Conservation (phyloP, 2,113 vertebrate species). For the Chamaetylas fuelleborni region DNA sequence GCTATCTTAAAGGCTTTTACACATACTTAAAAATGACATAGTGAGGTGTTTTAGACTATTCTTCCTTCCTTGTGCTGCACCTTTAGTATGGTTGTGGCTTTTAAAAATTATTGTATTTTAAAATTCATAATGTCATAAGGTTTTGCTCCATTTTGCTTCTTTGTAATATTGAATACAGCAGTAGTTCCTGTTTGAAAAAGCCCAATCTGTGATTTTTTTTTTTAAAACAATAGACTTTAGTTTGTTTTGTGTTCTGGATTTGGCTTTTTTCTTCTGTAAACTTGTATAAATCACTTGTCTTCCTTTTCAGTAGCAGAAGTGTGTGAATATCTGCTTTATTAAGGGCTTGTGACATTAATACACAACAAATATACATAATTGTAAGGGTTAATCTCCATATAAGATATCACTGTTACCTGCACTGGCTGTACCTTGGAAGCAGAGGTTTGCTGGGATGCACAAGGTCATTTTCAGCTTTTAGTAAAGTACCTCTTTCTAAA, state of each 20-base stretch:
- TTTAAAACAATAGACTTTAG: not conserved
- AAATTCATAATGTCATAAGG: not conserved
- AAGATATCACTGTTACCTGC: not conserved
- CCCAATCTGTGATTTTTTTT: not conserved
- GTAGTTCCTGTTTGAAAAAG: not conserved
- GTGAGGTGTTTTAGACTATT: not conserved
- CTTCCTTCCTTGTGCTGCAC: not conserved
- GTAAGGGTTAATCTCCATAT: not conserved
- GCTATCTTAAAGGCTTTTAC: not conserved
- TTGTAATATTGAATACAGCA: not conserved
- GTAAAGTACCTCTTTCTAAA: not conserved
- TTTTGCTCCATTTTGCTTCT: not conserved
- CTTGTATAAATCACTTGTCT: not conserved
- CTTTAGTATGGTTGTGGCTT: not conserved
- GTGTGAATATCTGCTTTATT: not conserved
- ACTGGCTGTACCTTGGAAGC: not conserved
- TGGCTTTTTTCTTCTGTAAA: not conserved
- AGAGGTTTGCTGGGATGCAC: not conserved
- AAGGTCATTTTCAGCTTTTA: not conserved
- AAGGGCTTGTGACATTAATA: not conserved
- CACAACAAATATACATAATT: not conserved
- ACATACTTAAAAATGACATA: not conserved
- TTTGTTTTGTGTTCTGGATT: not conserved
- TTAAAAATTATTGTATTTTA: not conserved
- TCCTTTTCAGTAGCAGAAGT: not conserved